Conservation (phyloP, 2,888 invertebrate genomes). For the Melikaiella ostensackeni region DNA sequence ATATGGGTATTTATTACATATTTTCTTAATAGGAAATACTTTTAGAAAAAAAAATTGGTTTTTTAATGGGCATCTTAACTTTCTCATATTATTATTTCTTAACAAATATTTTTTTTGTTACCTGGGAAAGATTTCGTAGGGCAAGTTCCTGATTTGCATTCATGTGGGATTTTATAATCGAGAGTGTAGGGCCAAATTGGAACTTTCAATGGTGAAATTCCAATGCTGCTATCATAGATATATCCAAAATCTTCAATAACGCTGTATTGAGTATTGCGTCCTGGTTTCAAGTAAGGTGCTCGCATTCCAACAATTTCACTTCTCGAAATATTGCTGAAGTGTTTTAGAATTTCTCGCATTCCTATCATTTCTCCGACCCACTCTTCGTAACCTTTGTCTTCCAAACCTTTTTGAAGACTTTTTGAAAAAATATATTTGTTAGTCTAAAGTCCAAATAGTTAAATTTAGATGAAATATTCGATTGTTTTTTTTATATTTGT, state of each 20-base stretch:
- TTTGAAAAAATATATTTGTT: constrained; percentile 48
- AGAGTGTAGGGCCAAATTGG: constrained; percentile 97
- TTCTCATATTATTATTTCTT: not conserved
- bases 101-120: constrained; percentile 62
- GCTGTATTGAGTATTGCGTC: constrained; percentile 94
- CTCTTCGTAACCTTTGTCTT: constrained; percentile 94
- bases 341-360: constrained; percentile 91
- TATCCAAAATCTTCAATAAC: constrained; percentile 95
- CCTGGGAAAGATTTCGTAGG: constrained; percentile 93
- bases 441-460: constrained; percentile 1
- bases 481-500: not conserved
- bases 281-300: constrained; percentile 94
- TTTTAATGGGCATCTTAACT: not conserved
- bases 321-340: constrained; percentile 89
- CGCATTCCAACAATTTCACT: constrained; percentile 92
- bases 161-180: constrained; percentile 94
- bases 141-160: constrained; percentile 95
- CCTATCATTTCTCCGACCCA: constrained; percentile 97
- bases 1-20: too few species aligned
- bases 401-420: constrained; percentile 88
- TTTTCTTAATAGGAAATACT: too few species aligned
- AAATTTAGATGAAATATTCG: constrained; percentile 19
- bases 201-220: constrained; percentile 87
- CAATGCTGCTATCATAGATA: constrained; percentile 95
- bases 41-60: too few species aligned